Conservation (phyloP, 2,888 invertebrate genomes). For the Luperina nickerlii region DNA sequence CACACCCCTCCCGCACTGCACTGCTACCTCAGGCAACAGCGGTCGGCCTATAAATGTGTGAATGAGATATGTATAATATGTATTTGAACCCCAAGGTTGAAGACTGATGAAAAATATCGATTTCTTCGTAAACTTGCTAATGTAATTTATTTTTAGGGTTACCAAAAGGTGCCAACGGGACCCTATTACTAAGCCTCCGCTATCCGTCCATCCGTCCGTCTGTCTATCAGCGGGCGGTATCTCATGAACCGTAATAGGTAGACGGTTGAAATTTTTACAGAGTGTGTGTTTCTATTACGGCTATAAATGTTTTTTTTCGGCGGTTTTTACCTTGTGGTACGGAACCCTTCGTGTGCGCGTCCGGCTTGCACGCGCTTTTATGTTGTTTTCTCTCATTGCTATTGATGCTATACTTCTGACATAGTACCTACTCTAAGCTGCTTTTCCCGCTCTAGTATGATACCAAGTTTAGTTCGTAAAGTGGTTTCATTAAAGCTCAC, state of each 20-base stretch:
- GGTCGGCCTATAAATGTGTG: not conserved
- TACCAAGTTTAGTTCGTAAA: slow-evolving; percentile 1
- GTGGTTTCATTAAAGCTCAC: not conserved
- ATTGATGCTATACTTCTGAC: not conserved
- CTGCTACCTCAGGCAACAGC: too few species aligned
- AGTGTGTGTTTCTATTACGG: not conserved
- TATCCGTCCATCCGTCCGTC: not conserved
- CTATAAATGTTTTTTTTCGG: not conserved
- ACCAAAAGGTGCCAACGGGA: not conserved
- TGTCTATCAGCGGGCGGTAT: not conserved
- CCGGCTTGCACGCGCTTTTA: not conserved
- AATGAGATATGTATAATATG: slow-evolving; percentile 13
- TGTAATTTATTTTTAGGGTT: not conserved
- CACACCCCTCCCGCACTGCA: too few species aligned
- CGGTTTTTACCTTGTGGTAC: too few species aligned
- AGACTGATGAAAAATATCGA: slow-evolving; percentile 10
- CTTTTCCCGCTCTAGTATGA: not conserved
- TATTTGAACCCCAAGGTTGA: slow-evolving; percentile 19
- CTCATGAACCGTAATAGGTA: not conserved
- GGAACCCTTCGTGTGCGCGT: too few species aligned
- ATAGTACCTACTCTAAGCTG: not conserved
- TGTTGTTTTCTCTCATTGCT: not conserved
- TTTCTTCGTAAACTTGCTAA: not conserved
- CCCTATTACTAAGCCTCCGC: not conserved
- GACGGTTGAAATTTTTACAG: not conserved